Conservation (phyloP, 2,113 vertebrate genomes). For the Anguilla rostrata region DNA sequence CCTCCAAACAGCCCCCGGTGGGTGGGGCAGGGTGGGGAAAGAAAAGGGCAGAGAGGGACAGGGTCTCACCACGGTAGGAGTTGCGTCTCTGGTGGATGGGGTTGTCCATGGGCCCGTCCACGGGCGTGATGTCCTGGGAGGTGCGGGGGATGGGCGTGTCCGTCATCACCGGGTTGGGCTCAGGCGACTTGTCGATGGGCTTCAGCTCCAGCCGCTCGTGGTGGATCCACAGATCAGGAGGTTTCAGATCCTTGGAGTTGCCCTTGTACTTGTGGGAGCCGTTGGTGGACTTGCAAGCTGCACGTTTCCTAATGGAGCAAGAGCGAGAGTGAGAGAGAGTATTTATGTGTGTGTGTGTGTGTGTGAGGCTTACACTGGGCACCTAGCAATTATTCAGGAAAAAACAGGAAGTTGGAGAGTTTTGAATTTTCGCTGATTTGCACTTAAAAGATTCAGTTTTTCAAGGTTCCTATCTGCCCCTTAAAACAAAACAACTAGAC, state of each 20-base stretch:
- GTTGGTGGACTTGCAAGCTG: constrained; percentile 91
- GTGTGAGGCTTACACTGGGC: not conserved
- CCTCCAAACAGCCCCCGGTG: not conserved
- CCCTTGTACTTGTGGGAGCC: constrained; percentile 98
- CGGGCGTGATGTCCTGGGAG: constrained; percentile 93
- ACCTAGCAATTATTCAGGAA: not conserved
- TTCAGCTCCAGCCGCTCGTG: constrained; percentile 96
- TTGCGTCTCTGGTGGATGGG: constrained; percentile 90
- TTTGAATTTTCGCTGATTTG: not conserved
- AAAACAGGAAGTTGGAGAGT: not conserved
- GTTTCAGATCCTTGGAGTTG: constrained; percentile 96
- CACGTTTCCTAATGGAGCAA: constrained; percentile 80
- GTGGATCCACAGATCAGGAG: constrained; percentile 97
- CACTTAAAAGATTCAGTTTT: not conserved
- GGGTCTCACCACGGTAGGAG: constrained; percentile 87
- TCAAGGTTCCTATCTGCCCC: not conserved
- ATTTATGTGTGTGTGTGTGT: not conserved
- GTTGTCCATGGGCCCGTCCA: constrained; percentile 85
- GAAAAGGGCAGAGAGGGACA: constrained; percentile 13
- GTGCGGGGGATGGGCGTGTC: constrained; percentile 94
- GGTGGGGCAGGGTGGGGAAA: not conserved
- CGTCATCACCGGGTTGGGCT: constrained; percentile 94
- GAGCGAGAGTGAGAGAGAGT: not conserved
- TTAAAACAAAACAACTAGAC: not conserved
- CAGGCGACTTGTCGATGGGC: constrained; percentile 95